Evolutionary conservation across 1,140 invertebrate genomes (phyloP).

Genomic region (Leptinotarsa undecemlineata): DNA sequence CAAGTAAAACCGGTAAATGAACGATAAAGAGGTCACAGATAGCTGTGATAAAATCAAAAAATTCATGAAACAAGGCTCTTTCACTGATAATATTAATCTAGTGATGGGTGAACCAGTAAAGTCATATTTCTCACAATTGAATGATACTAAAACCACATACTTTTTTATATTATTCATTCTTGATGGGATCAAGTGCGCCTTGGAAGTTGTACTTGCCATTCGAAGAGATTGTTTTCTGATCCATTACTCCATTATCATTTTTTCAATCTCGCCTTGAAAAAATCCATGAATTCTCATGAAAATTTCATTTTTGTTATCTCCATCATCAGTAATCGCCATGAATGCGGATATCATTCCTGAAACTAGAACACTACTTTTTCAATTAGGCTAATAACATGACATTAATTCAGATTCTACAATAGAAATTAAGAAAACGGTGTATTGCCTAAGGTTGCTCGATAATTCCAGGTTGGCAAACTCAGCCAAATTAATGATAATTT

Average conservation of each 20-base stretch:
- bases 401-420: conserved; percentile 3
- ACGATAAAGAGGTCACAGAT: too few relatives aligned
- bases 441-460: not conserved
- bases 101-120: too few relatives aligned
- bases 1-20: too few relatives aligned
- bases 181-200: too few relatives aligned
- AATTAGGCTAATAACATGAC: conserved; percentile 2
- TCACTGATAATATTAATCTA: too few relatives aligned
- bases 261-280: not conserved
- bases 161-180: too few relatives aligned
- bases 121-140: too few relatives aligned
- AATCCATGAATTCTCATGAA: not conserved
- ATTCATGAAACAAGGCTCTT: too few relatives aligned
- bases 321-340: not conserved
- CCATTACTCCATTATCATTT: not conserved
- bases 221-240: too few relatives aligned
- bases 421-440: conserved; percentile 6
- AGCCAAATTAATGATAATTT: conserved; percentile 1
- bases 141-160: too few relatives aligned
- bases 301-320: not conserved
- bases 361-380: not conserved
- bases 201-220: too few relatives aligned
- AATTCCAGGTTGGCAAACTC: not conserved
- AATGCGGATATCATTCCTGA: not conserved
- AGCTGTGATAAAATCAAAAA: too few relatives aligned